These are phyloP conservation scores for Macheiramphus alcinus DNA, from an alignment of 2,113 vertebrate species.

Conservation along the genomic window DNA sequence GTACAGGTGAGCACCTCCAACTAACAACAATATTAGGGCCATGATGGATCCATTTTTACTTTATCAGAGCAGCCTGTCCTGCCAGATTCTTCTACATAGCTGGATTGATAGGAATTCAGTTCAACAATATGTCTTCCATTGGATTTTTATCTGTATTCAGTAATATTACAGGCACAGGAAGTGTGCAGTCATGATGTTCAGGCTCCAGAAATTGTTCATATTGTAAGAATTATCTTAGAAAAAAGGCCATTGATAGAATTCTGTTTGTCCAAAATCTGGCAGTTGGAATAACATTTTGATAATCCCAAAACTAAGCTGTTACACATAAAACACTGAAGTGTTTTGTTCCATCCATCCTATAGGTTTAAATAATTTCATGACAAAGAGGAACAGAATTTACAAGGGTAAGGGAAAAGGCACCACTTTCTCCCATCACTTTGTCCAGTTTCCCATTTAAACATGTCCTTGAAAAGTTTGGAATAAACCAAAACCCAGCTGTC, in stretches of 20 bases:
- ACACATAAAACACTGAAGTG: not conserved
- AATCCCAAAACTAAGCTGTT: not conserved
- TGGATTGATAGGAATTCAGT: not conserved
- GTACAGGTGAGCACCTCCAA: not conserved
- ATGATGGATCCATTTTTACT: not conserved
- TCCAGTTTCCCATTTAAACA: not conserved
- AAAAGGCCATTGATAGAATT: not conserved
- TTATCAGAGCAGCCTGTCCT: not conserved
- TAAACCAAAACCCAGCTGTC: not conserved
- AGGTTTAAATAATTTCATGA: not conserved
- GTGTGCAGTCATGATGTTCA: not conserved
- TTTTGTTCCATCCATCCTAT: not conserved
- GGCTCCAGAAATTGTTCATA: not conserved
- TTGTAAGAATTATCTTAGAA: not conserved
- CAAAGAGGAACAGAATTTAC: not conserved
- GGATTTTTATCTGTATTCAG: not conserved
- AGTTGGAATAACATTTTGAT: not conserved
- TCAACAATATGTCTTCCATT: not conserved
- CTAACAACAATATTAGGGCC: not conserved
- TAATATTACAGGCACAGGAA: not conserved
- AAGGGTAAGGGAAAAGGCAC: not conserved
- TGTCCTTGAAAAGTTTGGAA: not conserved
- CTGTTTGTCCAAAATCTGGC: not conserved
- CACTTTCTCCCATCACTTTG: not conserved
- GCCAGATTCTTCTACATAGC: not conserved